Percentiles rank a stretch among this genome's conserved stretches.
Conservation (phyloP, 1,140 invertebrate species). For the Caenorhabditis inopinata region DNA sequence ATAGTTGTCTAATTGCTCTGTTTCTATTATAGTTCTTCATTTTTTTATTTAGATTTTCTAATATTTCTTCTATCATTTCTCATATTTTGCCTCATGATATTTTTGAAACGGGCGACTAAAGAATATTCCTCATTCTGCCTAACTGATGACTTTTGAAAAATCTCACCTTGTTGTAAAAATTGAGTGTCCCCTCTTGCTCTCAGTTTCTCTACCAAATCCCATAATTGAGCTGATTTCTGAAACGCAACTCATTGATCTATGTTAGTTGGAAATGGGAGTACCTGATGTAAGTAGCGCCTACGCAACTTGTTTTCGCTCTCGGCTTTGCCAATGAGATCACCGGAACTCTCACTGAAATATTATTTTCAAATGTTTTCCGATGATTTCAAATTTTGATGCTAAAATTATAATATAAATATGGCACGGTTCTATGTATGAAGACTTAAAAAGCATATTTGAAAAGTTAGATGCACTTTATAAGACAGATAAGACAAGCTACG, state of each 20-base stretch:
- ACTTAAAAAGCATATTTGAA: too few relatives aligned
- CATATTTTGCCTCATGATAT: not conserved
- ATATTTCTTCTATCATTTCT: not conserved
- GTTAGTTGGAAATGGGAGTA: not conserved
- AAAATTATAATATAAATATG: too few relatives aligned
- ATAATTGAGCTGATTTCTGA: slow-evolving; percentile 60
- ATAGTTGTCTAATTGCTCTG: not conserved
- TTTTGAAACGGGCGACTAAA: slow-evolving; percentile 24
- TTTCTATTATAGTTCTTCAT: too few relatives aligned
- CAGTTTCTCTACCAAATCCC: slow-evolving; percentile 58
- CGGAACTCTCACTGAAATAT: slow-evolving; percentile 18
- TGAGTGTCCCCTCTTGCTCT: slow-evolving; percentile 41
- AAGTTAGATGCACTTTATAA: too few relatives aligned
- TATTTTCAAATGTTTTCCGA: too few relatives aligned
- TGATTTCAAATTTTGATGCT: too few relatives aligned
- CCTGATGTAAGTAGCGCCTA: slow-evolving; percentile 36
- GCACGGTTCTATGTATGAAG: too few relatives aligned
- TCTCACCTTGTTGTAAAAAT: slow-evolving; percentile 44
- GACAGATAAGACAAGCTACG: too few relatives aligned
- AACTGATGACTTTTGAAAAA: not conserved
- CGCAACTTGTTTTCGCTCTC: slow-evolving; percentile 31
- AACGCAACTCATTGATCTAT: not conserved
- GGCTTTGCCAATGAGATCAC: slow-evolving; percentile 38
- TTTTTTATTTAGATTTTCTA: not conserved
- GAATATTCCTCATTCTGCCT: not conserved